Evolutionary conservation across 2,888 invertebrate genomes (phyloP).

Genomic region (Linnaemya vulpina): DNA sequence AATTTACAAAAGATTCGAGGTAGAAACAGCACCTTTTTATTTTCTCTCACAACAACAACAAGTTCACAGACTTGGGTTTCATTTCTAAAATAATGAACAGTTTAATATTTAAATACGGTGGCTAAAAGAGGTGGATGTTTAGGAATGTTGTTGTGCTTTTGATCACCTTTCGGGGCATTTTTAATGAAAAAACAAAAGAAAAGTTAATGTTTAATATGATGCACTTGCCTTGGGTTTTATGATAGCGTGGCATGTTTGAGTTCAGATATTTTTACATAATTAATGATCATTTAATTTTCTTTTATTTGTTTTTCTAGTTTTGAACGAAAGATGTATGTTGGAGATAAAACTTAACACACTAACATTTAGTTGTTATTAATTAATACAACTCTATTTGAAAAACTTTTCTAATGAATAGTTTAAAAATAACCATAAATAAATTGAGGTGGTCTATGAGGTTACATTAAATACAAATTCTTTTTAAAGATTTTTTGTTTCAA

Average conservation of each 20-base stretch:
- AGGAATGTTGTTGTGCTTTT: constrained; percentile 19
- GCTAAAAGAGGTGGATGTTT: constrained; percentile 65
- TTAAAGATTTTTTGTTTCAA: too few relatives aligned
- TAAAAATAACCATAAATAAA: constrained; percentile 41
- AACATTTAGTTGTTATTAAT: constrained; percentile 67
- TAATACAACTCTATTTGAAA: constrained; percentile 63
- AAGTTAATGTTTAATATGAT: constrained; percentile 28
- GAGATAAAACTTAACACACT: constrained; percentile 69
- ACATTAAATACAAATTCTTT: background rate
- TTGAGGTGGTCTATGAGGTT: background rate
- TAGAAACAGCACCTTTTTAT: constrained; percentile 8
- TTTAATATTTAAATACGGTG: constrained; percentile 58
- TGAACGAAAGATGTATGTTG: constrained; percentile 55
- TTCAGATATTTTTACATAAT: constrained; percentile 53
- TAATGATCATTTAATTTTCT: constrained; percentile 60
- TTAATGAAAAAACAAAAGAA: constrained; percentile 5
- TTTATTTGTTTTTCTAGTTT: background rate
- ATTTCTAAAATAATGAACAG: constrained; percentile 13
- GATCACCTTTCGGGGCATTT: constrained; percentile 11
- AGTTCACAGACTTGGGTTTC: constrained; percentile 75
- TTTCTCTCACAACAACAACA: constrained; percentile 70
- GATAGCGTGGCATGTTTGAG: constrained; percentile 6
- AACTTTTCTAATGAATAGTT: constrained; percentile 1
- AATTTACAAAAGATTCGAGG: constrained; percentile 40
- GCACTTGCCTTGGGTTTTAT: constrained; percentile 61